These are phyloP conservation scores for Trachelus tabidus DNA, from an alignment of 2,888 invertebrate species.

Conservation along the genomic window DNA sequence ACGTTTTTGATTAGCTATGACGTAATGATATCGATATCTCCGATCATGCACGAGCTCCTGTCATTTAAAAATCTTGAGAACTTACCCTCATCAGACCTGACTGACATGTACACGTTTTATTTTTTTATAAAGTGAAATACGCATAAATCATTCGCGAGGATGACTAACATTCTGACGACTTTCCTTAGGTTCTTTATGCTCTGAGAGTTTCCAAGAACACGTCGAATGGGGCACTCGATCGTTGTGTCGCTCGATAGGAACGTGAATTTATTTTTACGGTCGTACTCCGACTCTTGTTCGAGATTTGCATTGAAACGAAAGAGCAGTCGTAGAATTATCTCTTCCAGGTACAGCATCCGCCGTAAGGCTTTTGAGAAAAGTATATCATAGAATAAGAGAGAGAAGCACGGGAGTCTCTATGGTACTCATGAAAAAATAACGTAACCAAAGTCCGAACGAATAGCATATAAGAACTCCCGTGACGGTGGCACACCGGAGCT, in stretches of 20 bases:
- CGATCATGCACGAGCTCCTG: neutral
- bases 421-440: neutral
- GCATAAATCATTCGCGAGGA: neutral
- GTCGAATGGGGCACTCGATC: neutral
- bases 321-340: neutral
- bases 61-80: neutral
- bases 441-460: neutral
- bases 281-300: neutral
- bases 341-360: neutral
- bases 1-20: neutral
- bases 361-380: neutral
- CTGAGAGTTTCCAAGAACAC: neutral
- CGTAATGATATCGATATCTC: neutral
- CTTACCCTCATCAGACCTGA: neutral
- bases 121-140: neutral
- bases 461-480: too few relatives aligned
- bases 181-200: constrained; percentile 23
- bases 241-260: neutral
- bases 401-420: neutral
- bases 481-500: too few relatives aligned
- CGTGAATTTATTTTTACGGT: neutral
- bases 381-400: neutral
- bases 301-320: neutral
- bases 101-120: neutral
- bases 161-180: constrained; percentile 29